Evolutionary conservation across 2,113 vertebrate species (phyloP).

Genomic region (Labeo catla): DNA sequence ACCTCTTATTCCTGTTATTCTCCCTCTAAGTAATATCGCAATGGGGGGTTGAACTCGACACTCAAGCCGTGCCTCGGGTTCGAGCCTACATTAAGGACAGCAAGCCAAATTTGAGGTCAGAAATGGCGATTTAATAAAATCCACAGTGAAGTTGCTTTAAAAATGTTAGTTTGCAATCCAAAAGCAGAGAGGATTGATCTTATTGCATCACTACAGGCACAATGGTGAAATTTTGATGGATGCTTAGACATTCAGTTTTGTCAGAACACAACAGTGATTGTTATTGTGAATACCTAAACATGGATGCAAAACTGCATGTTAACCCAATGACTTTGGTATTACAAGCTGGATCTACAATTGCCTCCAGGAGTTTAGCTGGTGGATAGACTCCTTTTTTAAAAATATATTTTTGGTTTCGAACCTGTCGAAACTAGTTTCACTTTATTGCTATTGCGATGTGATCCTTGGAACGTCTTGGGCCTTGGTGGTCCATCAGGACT

Average conservation of each 20-base stretch:
- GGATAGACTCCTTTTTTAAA: neutral
- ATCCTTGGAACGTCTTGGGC: neutral
- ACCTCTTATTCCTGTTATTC: too few species aligned
- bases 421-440: neutral
- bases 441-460: neutral
- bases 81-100: too few species aligned
- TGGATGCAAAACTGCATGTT: neutral
- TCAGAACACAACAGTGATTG: slow-evolving; percentile 20
- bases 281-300: slow-evolving; percentile 1
- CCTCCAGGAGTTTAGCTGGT: neutral
- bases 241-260: neutral
- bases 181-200: neutral
- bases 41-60: too few species aligned
- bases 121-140: neutral
- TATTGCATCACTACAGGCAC: slow-evolving; percentile 30
- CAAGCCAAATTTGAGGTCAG: too few species aligned
- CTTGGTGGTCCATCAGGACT: neutral
- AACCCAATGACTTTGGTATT: neutral
- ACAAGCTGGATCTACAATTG: neutral
- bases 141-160: neutral
- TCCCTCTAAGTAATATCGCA: too few species aligned
- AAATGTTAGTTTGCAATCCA: neutral
- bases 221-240: neutral
- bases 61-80: too few species aligned
- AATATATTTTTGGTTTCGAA: neutral